A percentile compares a stretch with the other conserved stretches of the same genome.
Conservation (phyloP, 2,113 vertebrate genomes). For the Bucco capensis region DNA sequence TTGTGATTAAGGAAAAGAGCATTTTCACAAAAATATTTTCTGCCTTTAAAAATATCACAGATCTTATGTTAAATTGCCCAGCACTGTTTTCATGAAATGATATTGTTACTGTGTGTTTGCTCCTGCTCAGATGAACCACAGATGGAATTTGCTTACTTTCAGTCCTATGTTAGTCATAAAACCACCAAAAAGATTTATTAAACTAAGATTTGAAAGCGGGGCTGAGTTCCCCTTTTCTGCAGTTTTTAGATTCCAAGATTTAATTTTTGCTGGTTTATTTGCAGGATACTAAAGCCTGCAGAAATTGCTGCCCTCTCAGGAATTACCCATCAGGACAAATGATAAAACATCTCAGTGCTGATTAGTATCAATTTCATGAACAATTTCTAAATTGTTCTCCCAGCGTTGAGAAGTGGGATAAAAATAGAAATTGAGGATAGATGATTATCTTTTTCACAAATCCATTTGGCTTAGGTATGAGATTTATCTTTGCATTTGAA, state of each 20-base stretch:
- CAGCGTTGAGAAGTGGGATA: neutral
- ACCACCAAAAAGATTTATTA: constrained; percentile 23
- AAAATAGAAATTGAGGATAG: neutral
- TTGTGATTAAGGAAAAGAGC: neutral
- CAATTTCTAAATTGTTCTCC: neutral
- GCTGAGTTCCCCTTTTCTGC: neutral
- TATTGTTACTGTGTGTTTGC: neutral
- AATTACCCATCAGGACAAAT: neutral
- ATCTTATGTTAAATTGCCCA: neutral
- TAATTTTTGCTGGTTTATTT: neutral
- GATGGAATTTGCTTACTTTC: constrained; percentile 31
- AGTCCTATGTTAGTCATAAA: constrained; percentile 22
- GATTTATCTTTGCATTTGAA: neutral
- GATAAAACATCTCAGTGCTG: neutral
- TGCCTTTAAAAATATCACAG: neutral
- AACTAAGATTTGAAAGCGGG: neutral
- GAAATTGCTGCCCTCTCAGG: neutral
- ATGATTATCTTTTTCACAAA: neutral
- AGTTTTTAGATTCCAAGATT: neutral
- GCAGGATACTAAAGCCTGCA: neutral
- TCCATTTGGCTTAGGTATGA: neutral
- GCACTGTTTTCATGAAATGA: neutral
- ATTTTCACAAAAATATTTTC: neutral
- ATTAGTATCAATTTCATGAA: neutral
- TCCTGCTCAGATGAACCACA: neutral